Evolutionary conservation across 2,113 vertebrate genomes (phyloP).

Genomic region (Psittacus erithacus): DNA sequence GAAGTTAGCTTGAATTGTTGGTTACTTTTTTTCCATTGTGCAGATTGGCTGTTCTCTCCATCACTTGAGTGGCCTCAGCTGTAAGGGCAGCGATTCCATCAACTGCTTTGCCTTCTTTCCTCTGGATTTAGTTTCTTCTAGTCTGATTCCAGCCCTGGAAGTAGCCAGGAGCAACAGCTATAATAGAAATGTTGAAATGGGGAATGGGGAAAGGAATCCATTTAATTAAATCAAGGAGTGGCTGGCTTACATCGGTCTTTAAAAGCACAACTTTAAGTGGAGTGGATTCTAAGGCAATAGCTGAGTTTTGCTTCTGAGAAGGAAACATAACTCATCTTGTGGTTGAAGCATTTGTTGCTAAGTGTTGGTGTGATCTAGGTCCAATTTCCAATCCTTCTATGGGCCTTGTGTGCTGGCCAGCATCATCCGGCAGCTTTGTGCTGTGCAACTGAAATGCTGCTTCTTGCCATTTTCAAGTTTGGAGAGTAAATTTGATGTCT

Average conservation of each 20-base stretch:
- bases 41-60: neutral
- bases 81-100: neutral
- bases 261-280: neutral
- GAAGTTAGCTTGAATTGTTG: neutral
- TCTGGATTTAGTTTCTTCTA: neutral
- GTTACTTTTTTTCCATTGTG: neutral
- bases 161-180: neutral
- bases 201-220: neutral
- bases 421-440: neutral
- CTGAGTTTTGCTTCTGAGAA: neutral
- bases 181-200: neutral
- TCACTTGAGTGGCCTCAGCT: neutral
- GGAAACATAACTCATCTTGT: neutral
- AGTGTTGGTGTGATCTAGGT: neutral
- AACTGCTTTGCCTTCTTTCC: neutral
- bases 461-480: neutral
- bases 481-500: neutral
- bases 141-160: neutral
- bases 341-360: neutral
- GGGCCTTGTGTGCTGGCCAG: neutral
- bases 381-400: neutral
- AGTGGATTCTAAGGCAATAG: neutral
- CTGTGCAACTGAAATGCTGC: neutral
- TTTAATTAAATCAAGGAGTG: neutral
- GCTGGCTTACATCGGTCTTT: neutral